These are phyloP conservation scores for Listronotus bonariensis DNA, from an alignment of 1,140 invertebrate species.

Conservation along the genomic window DNA sequence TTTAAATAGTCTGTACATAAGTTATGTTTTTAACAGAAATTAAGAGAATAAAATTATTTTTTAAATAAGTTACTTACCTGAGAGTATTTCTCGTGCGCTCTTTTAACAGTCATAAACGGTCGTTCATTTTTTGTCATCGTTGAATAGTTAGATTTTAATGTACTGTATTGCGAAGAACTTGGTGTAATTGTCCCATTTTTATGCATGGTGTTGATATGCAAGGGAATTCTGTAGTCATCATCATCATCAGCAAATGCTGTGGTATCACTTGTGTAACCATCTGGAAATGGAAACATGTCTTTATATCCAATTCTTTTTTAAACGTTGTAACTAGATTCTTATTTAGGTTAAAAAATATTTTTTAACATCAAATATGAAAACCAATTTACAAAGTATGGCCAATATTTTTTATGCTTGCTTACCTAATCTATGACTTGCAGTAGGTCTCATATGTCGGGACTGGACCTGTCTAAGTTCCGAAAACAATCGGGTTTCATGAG, in stretches of 20 bases:
- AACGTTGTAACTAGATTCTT: too few relatives aligned
- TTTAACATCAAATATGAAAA: too few relatives aligned
- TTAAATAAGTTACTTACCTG: slow-evolving; percentile 38
- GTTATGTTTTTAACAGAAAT: too few relatives aligned
- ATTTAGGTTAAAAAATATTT: too few relatives aligned
- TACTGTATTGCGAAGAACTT: slow-evolving; percentile 39
- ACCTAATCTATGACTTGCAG: slow-evolving; percentile 52
- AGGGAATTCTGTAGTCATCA: slow-evolving; percentile 67
- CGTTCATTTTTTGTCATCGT: slow-evolving; percentile 56
- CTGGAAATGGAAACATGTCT: too few relatives aligned
- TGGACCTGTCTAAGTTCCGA: slow-evolving; percentile 65
- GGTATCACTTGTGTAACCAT: slow-evolving; percentile 74
- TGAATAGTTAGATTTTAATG: slow-evolving; percentile 35
- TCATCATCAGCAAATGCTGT: slow-evolving; percentile 75
- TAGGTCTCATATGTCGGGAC: slow-evolving; percentile 56
- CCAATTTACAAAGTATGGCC: too few relatives aligned
- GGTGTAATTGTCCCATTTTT: slow-evolving; percentile 39
- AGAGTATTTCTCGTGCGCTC: slow-evolving; percentile 63
- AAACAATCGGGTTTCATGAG: slow-evolving; percentile 68
- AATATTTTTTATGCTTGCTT: background rate
- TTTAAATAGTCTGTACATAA: too few relatives aligned
- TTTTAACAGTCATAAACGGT: slow-evolving; percentile 67
- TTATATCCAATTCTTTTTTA: too few relatives aligned
- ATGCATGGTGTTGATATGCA: slow-evolving; percentile 66
- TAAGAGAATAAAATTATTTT: too few relatives aligned